phyloP scores from a whole-genome alignment of 2,888 invertebrate species.

The Pogonocherus hispidulus region DNA sequence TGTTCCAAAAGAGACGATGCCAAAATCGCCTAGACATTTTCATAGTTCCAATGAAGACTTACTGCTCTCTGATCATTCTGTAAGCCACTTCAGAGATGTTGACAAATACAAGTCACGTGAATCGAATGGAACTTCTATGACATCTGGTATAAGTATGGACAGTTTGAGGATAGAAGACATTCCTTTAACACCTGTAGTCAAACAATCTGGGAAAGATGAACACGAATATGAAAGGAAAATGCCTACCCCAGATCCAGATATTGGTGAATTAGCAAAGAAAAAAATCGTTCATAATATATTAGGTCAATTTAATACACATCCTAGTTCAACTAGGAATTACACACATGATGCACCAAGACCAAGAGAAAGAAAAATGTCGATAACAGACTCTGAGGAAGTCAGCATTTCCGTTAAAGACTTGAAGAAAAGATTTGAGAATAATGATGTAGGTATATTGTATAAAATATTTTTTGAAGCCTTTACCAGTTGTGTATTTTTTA shows the following conservation, averaged over 20 bases:
- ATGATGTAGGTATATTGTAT: constrained; percentile 60
- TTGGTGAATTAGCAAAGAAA: constrained; percentile 50
- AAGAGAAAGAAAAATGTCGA: constrained; percentile 15
- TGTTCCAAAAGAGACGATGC: constrained; percentile 29
- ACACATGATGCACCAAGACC: background rate
- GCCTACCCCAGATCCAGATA: constrained; percentile 38
- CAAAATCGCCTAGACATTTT: constrained; percentile 8
- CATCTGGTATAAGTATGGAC: constrained; percentile 14
- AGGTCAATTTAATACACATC: constrained; percentile 59
- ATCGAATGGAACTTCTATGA: background rate
- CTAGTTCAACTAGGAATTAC: constrained; percentile 31
- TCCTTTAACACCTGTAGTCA: background rate
- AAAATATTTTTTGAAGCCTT: too few relatives aligned
- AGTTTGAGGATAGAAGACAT: background rate
- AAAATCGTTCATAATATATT: constrained; percentile 53
- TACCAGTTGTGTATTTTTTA: too few relatives aligned
- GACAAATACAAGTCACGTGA: background rate
- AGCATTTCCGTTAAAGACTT: constrained; percentile 59
- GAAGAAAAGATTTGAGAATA: constrained; percentile 59
- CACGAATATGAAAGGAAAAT: background rate
- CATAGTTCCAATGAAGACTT: constrained; percentile 34
- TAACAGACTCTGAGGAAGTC: constrained; percentile 40
- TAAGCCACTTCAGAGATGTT: background rate
- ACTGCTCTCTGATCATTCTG: constrained; percentile 12
- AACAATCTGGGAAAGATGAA: background rate